These are phyloP conservation scores for Rostratula benghalensis DNA, from an alignment of 2,113 vertebrate genomes.

Conservation along the genomic window DNA sequence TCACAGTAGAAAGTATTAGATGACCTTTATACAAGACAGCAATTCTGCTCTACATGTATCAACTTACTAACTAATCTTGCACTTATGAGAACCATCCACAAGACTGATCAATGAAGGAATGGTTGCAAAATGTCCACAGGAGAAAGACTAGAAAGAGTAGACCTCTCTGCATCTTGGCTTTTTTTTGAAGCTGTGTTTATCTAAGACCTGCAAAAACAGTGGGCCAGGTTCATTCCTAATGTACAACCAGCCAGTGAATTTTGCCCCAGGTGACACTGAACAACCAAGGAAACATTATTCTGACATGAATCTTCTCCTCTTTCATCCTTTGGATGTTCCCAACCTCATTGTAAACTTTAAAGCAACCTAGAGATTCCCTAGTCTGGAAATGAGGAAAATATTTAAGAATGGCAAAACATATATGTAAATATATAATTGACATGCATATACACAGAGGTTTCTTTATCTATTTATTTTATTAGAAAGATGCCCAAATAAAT, in stretches of 20 bases:
- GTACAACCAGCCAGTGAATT: background rate
- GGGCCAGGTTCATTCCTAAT: background rate
- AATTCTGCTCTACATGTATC: background rate
- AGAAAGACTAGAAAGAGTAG: background rate
- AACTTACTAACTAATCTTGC: background rate
- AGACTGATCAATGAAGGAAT: background rate
- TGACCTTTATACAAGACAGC: background rate
- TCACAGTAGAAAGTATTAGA: background rate
- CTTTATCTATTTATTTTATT: background rate
- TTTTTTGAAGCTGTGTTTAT: background rate
- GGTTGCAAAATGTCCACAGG: background rate
- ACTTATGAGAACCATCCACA: background rate
- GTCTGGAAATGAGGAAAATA: background rate
- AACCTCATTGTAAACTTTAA: slow-evolving; percentile 16
- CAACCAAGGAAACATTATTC: background rate
- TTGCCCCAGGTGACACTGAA: background rate
- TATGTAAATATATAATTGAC: background rate
- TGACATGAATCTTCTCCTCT: background rate
- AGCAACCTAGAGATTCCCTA: background rate
- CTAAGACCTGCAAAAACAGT: background rate
- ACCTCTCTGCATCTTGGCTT: background rate
- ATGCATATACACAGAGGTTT: background rate
- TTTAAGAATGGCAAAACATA: background rate
- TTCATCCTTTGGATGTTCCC: background rate
- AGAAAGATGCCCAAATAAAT: slow-evolving; percentile 12